Evolutionary conservation across 1,140 invertebrate species (phyloP).

Genomic region (Periplaneta americana): DNA sequence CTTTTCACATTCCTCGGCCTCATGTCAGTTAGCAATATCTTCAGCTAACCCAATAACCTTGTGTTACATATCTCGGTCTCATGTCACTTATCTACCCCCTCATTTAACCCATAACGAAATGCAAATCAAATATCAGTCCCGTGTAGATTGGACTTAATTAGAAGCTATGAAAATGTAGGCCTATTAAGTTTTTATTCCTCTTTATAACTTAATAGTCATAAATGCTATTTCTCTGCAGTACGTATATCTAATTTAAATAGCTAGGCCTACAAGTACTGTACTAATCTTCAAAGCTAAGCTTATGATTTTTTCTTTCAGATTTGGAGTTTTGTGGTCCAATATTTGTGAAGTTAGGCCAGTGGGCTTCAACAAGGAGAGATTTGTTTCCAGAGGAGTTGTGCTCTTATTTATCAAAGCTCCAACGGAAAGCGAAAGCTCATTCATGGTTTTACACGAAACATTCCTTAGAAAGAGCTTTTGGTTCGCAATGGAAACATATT

Average conservation of each 20-base stretch:
- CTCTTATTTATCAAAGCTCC: constrained; percentile 35
- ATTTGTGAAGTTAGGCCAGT: constrained; percentile 49
- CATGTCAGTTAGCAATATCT: too few species aligned
- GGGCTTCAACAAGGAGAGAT: constrained; percentile 43
- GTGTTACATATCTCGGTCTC: too few species aligned
- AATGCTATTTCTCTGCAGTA: too few species aligned
- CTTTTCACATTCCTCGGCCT: too few species aligned
- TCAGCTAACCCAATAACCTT: too few species aligned
- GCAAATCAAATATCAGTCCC: not conserved
- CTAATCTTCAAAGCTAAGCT: too few species aligned
- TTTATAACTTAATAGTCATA: too few species aligned
- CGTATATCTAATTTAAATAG: too few species aligned
- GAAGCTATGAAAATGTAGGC: not conserved
- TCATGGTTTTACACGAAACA: constrained; percentile 36
- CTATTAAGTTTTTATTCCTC: too few species aligned
- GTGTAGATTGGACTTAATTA: not conserved
- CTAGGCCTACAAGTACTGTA: too few species aligned
- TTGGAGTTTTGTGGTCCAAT: constrained; percentile 42
- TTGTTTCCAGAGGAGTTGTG: constrained; percentile 42
- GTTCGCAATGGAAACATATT: constrained; percentile 33
- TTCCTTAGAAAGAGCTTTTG: constrained; percentile 33
- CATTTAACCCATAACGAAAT: too few species aligned
- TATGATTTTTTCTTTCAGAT: not conserved
- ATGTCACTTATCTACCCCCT: too few species aligned
- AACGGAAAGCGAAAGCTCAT: constrained; percentile 35